phyloP scores from a whole-genome alignment of 1,140 invertebrate genomes.

The Nasonia vitripennis region DNA sequence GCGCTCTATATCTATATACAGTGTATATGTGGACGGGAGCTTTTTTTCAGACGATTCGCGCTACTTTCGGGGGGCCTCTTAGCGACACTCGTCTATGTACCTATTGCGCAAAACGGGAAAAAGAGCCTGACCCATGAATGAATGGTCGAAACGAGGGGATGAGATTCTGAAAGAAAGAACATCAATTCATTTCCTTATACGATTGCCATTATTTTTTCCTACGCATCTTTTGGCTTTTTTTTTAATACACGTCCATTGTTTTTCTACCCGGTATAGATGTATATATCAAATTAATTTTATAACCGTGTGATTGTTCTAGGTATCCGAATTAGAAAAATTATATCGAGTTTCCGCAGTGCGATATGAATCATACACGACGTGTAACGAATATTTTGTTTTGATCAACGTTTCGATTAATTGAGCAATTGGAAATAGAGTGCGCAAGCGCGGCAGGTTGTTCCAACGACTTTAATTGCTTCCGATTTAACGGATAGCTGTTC shows the following conservation, averaged over 20 bases:
- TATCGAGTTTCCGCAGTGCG: not conserved
- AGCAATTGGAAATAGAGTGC: no score
- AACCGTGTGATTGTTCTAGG: no score
- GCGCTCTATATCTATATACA: not conserved
- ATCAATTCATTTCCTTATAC: constrained; percentile 71
- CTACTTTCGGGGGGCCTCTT: constrained; percentile 59
- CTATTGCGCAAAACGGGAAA: constrained; percentile 76
- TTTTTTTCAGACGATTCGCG: constrained; percentile 1
- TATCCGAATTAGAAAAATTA: not conserved
- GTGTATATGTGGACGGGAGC: not conserved
- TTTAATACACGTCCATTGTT: not conserved
- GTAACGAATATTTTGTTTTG: not conserved
- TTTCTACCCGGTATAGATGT: no score
- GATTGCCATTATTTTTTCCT: constrained; percentile 46
- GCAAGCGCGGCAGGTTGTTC: not conserved
- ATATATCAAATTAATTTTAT: no score
- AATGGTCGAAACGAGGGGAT: constrained; percentile 75
- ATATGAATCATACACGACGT: not conserved
- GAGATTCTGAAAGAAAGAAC: constrained; percentile 75
- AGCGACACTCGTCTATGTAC: constrained; percentile 65
- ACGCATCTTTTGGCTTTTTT: constrained; percentile 20
- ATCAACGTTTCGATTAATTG: not conserved
- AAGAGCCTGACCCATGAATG: constrained; percentile 76
- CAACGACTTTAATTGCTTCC: not conserved
- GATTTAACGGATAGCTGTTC: not conserved